Evolutionary conservation across 2,888 invertebrate species (phyloP), one percentile per base, ranked within the genome.

Genomic region (Chaetogeoica ovagalla): DNA sequence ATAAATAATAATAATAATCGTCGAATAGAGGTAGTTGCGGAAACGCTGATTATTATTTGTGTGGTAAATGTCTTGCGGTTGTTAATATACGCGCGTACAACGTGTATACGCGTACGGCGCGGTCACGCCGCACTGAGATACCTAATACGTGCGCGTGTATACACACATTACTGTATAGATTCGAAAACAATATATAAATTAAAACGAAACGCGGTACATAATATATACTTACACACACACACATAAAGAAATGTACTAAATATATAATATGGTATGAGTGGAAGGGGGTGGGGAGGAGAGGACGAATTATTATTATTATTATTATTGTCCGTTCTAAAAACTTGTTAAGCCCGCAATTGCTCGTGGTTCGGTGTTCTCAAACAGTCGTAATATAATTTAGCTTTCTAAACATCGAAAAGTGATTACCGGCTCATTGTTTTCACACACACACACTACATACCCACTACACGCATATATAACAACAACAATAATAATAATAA

Each of bases 321-420:
- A 69, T 55, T 73, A 77, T 77, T 4, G 30, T 30, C 77, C 77
- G 60, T 77, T 39, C 70, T 79, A 62, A 70, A 79, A 70, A 79
- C 77, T 79, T 70, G 70, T 79, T 79, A 79, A 55, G 77, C 70
- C 70, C 1, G 30, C 77, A 71, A 70, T 77, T 77, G 70, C 77
- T 39, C 30, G 30, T 30, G 30, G 62, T 69, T 70, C 37, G 23
- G 68, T 68, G 48, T 68, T 21, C 39, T 59, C 7, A 59, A 69
- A 62, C 70, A 52, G 30, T 30, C 1, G 30, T 30, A 30, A 30
- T 30, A 30, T 30, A 30, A 30, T 30, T 30, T 30, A 30, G 59
- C 62, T 79, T 79, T 79, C 77, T 79, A 79, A 71, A 77, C 62
- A 70, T 70, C 62, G 62, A 79, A 70, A 79, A 60, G 70, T 79